Percentiles rank a stretch among this genome's conserved stretches.
phyloP scores from a whole-genome alignment of 2,797 vertebrate species.

The Toxotes lorentzi region DNA sequence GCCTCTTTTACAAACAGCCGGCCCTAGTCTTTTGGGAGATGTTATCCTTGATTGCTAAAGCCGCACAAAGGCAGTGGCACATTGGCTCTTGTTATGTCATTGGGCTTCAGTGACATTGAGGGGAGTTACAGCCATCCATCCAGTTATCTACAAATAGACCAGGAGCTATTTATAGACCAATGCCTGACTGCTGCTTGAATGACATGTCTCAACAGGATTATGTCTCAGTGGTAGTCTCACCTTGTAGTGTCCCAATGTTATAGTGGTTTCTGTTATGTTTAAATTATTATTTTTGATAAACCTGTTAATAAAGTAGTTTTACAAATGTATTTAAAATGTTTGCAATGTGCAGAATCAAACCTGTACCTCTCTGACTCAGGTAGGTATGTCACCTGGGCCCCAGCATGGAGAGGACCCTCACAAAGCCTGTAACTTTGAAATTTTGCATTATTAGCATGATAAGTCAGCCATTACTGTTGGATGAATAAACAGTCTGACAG shows the following conservation, averaged over 20 bases:
- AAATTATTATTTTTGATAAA: not conserved
- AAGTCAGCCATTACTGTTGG: too few relatives aligned
- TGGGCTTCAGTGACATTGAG: constrained; percentile 63
- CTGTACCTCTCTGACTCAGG: too few relatives aligned
- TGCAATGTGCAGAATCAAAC: too few relatives aligned
- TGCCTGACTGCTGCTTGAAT: constrained; percentile 19
- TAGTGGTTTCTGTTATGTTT: not conserved
- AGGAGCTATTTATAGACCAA: constrained; percentile 72
- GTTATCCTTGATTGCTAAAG: constrained; percentile 10
- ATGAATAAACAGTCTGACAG: too few relatives aligned
- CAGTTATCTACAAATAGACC: constrained; percentile 76
- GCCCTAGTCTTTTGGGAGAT: not conserved
- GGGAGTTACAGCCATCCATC: constrained; percentile 55
- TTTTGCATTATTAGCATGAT: too few relatives aligned
- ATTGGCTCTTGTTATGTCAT: constrained; percentile 59
- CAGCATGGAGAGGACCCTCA: not conserved
- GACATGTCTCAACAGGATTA: constrained; percentile 45
- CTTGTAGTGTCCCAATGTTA: not conserved
- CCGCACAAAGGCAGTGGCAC: constrained; percentile 17
- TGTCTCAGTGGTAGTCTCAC: constrained; percentile 5
- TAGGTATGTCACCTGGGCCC: not conserved
- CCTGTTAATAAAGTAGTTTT: not conserved
- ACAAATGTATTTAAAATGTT: not conserved
- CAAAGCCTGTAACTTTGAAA: not conserved
- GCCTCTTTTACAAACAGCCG: constrained; percentile 5